Evolutionary conservation across 2,113 vertebrate species (phyloP), one percentile per base, ranked within the genome.

Genomic region (Dicentrarchus labrax): DNA sequence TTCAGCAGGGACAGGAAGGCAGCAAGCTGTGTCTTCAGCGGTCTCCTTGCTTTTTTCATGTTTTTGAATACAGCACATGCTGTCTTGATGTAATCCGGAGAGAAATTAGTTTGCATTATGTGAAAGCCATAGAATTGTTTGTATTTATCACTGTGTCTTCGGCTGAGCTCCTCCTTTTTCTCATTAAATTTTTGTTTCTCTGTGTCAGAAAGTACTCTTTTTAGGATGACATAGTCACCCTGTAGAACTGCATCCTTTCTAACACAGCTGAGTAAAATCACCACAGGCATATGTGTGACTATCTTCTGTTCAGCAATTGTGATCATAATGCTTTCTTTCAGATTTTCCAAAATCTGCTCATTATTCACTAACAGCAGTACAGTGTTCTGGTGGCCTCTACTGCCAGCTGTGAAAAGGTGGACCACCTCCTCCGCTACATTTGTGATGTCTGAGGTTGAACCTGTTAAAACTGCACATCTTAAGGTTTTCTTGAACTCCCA

Each of bases 301-400:
- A 84, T 24, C 1, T 76, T 7, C 38, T 43, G 10, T 15, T 57
- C 22, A 19, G 61, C 82, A 5, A 81, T 77, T 41, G 0, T 50
- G 8, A 0, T 8, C 54, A 61, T 65, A 13, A 93, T 74, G 7
- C 1, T 54, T 1, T 81, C 36, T 67, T 78, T 1, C 4, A 91
- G 82, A 30, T 8, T 19, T 2, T 82, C 57, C 41, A 50, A 24
- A 15, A n/a, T 38, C 2, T 57, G 4, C 4, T 67, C 59, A 21
- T 85, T 50, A 11, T 89, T 79, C 54, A 92, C 2, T 59, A 93
- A 50, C 17, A 93, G 82, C 21, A 93, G 83, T 47, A 92, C 91
- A 4, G 90, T 91, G 21, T 92, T 92, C 8, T 68, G 62, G 8
- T 59, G 4, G 30, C 60, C 10, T 48, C 4, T 13, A 8, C 8